These are phyloP conservation scores for Mycteria americana DNA, from an alignment of 2,797 vertebrate genomes.

Conservation along the genomic window DNA sequence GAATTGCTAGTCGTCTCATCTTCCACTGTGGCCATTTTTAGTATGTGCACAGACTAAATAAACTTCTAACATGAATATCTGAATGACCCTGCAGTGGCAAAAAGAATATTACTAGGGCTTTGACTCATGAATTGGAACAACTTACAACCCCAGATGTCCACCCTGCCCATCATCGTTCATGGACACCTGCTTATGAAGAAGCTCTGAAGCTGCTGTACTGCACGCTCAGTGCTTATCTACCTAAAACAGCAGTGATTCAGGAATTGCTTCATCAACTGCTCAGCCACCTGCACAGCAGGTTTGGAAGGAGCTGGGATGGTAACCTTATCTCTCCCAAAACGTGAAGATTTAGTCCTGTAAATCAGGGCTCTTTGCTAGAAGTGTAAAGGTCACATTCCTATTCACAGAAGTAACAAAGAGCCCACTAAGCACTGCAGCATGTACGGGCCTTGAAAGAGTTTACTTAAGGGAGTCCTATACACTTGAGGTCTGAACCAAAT, in stretches of 20 bases:
- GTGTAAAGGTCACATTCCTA: slow-evolving; percentile 50
- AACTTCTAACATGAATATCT: not conserved
- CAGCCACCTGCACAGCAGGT: slow-evolving; percentile 11
- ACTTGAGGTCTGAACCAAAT: slow-evolving; percentile 49
- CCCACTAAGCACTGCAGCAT: not conserved
- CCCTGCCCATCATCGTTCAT: not conserved
- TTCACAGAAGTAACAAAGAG: slow-evolving; percentile 48
- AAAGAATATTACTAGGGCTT: not conserved
- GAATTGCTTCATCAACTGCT: not conserved
- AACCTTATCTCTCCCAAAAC: slow-evolving; percentile 24
- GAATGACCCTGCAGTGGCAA: not conserved
- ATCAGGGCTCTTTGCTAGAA: not conserved
- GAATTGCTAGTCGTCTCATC: not conserved
- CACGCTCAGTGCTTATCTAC: not conserved
- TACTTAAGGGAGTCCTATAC: slow-evolving; percentile 21
- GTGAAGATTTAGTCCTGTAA: not conserved
- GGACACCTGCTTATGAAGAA: not conserved
- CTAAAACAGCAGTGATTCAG: not conserved
- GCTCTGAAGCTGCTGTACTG: not conserved
- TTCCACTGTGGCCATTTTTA: not conserved
- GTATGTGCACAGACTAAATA: not conserved
- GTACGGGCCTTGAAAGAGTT: slow-evolving; percentile 29
- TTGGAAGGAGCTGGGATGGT: not conserved
- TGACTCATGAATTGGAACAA: not conserved
- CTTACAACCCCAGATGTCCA: not conserved